phyloP scores from a whole-genome alignment of 2,797 vertebrate genomes.

The Diplodus puntazzo region DNA sequence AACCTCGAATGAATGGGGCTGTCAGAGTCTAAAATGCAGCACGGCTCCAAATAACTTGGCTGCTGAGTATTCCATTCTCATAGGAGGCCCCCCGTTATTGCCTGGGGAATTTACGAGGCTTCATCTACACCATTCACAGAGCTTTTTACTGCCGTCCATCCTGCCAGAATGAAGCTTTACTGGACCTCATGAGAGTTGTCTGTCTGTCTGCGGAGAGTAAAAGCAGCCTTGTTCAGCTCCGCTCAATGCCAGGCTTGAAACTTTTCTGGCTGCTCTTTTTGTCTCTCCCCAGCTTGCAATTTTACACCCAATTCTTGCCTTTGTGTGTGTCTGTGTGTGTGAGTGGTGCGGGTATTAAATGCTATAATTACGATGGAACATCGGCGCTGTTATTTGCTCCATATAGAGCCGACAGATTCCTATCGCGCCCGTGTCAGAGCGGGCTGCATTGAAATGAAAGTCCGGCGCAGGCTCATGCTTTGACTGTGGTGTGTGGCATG shows the following conservation, averaged over 20 bases:
- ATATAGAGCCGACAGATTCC: slow-evolving; percentile 63
- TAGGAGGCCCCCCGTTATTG: slow-evolving; percentile 53
- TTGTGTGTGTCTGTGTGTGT: not conserved
- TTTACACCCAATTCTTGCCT: not conserved
- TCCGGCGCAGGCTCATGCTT: slow-evolving; percentile 18
- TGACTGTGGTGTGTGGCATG: slow-evolving; percentile 41
- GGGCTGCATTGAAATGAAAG: slow-evolving; percentile 45
- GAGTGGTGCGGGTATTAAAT: slow-evolving; percentile 15
- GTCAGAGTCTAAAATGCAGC: slow-evolving; percentile 60
- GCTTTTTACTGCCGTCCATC: slow-evolving; percentile 64
- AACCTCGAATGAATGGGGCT: slow-evolving; percentile 29
- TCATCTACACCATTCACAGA: slow-evolving; percentile 63
- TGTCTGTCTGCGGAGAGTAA: slow-evolving; percentile 43
- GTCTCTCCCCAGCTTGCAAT: not conserved
- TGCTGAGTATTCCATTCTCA: slow-evolving; percentile 50
- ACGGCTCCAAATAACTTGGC: slow-evolving; percentile 58
- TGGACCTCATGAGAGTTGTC: slow-evolving; percentile 52
- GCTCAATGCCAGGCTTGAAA: slow-evolving; percentile 14
- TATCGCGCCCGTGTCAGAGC: slow-evolving; percentile 17
- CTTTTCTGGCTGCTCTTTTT: not conserved
- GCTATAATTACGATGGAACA: slow-evolving; percentile 37
- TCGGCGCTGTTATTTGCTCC: slow-evolving; percentile 50
- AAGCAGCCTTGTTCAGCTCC: slow-evolving; percentile 35
- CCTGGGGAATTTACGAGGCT: slow-evolving; percentile 70
- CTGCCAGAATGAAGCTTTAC: slow-evolving; percentile 50